These are phyloP conservation scores for Amphipoea oculea DNA, from an alignment of 2,888 invertebrate genomes.

Conservation along the genomic window DNA sequence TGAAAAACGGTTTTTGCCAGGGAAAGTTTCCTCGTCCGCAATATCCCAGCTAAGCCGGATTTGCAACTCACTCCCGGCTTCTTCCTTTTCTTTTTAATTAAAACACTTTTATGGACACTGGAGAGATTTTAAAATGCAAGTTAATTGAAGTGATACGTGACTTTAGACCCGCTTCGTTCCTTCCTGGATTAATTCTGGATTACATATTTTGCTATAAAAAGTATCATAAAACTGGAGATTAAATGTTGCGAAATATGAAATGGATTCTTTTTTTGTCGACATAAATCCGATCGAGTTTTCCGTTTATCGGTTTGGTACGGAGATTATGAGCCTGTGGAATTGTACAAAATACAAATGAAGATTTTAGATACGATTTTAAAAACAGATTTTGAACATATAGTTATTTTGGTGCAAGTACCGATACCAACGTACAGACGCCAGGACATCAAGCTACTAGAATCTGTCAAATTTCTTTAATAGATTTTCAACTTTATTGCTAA, in stretches of 20 bases:
- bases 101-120: constrained; percentile 83
- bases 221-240: constrained; percentile 51
- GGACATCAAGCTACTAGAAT: too few relatives aligned
- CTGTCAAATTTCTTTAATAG: too few relatives aligned
- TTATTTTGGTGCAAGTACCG: neutral
- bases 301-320: constrained; percentile 16
- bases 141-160: constrained; percentile 73
- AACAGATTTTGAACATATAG: neutral
- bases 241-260: constrained; percentile 54
- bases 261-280: constrained; percentile 35
- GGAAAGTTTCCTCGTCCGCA: constrained; percentile 81
- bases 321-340: constrained; percentile 15
- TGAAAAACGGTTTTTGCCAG: constrained; percentile 81
- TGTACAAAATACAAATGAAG: constrained; percentile 12
- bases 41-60: constrained; percentile 86
- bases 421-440: neutral
- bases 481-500: too few relatives aligned
- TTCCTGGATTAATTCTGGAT: constrained; percentile 62
- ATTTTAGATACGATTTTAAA: neutral
- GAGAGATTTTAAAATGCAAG: constrained; percentile 76
- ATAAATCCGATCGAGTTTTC: constrained; percentile 36
- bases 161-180: constrained; percentile 52
- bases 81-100: constrained; percentile 86
- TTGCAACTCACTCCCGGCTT: constrained; percentile 84
- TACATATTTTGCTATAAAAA: constrained; percentile 61